Conservation (phyloP, 1,140 invertebrate species). For the Drosophila busckii region DNA sequence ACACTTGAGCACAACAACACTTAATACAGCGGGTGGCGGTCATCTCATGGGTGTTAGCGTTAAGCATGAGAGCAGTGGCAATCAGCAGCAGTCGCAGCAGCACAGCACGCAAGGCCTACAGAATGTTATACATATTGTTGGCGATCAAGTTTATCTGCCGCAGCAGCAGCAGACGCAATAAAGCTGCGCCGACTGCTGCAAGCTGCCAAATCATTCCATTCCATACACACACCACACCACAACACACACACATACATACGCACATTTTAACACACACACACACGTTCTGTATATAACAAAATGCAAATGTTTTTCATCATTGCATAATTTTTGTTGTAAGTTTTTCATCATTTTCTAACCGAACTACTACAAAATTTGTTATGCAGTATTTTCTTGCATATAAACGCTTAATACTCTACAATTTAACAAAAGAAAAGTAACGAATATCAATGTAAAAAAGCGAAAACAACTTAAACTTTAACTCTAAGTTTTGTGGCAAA, state of each 20-base stretch:
- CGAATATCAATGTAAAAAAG: not conserved
- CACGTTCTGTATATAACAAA: conserved; percentile 62
- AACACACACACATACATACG: conserved; percentile 27
- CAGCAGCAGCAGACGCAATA: conserved; percentile 50
- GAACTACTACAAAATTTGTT: conserved; percentile 17
- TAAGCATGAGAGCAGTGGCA: conserved; percentile 48
- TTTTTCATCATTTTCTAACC: conserved; percentile 38
- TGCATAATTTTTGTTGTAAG: conserved; percentile 61
- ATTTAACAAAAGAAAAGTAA: conserved; percentile 8
- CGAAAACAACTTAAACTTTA: conserved; percentile 17
- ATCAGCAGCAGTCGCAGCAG: conserved; percentile 19
- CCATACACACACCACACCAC: conserved; percentile 9
- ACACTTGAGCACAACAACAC: conserved; percentile 48
- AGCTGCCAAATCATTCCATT: conserved; percentile 56
- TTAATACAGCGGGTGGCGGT: conserved; percentile 45
- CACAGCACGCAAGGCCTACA: conserved; percentile 57
- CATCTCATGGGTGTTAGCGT: conserved; percentile 50
- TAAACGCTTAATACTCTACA: conserved; percentile 33
- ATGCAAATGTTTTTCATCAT: conserved; percentile 53
- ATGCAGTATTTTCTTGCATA: conserved; percentile 76
- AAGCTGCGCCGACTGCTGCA: conserved; percentile 12
- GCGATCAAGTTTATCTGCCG: conserved; percentile 65
- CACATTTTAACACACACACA: conserved; percentile 12
- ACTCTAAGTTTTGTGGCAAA: conserved; percentile 30
- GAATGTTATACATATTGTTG: conserved; percentile 76